phyloP scores from a whole-genome alignment of 2,888 invertebrate genomes.

The Stictocephala bisonia region DNA sequence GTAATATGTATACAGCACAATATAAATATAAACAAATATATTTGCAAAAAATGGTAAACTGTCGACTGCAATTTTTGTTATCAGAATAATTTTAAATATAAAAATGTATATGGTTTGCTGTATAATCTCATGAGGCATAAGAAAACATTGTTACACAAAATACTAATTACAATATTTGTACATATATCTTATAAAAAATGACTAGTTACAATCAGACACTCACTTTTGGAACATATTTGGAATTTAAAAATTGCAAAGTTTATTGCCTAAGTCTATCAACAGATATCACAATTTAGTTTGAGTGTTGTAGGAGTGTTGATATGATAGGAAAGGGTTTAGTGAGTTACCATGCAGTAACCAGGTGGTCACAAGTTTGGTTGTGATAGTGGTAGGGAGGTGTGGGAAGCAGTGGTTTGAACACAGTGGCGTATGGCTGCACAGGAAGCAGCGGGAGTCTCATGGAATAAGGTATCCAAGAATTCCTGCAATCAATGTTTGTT shows the following conservation, averaged over 20 bases:
- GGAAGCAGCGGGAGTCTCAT: constrained; percentile 1
- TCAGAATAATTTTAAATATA: no score
- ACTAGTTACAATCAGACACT: constrained; percentile 27
- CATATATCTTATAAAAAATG: constrained; percentile 30
- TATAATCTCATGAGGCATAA: no score
- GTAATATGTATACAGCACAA: no score
- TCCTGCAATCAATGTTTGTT: constrained; percentile 26
- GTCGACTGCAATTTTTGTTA: no score
- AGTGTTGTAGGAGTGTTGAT: neutral
- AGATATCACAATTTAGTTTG: constrained; percentile 22
- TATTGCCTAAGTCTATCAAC: constrained; percentile 30
- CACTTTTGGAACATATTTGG: constrained; percentile 33
- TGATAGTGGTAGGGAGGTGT: neutral
- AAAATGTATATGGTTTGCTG: no score
- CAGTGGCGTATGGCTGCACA: neutral
- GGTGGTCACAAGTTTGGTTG: neutral
- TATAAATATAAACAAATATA: no score
- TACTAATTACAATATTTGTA: constrained; percentile 36
- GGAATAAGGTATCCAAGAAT: constrained; percentile 20
- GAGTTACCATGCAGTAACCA: constrained; percentile 11
- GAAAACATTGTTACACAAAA: no score
- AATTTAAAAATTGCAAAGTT: constrained; percentile 31
- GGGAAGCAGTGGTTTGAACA: constrained; percentile 15
- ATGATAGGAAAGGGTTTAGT: no score
- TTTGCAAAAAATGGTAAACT: no score